Evolutionary conservation across 1,140 invertebrate genomes (phyloP).

Genomic region (Tetramorium simillimum): DNA sequence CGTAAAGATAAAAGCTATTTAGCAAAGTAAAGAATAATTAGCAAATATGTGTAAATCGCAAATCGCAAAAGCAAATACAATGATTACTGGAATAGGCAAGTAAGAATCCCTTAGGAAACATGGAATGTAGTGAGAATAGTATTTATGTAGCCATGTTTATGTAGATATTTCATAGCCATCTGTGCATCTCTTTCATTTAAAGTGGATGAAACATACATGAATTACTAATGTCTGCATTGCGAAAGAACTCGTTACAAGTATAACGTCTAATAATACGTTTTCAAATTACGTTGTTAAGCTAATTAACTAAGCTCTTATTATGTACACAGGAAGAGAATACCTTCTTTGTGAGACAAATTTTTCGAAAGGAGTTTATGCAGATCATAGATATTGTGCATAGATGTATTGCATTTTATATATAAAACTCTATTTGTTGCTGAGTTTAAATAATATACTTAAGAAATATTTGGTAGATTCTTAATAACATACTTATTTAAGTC

Average conservation of each 20-base stretch:
- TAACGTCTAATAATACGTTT: conserved; percentile 32
- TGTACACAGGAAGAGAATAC: not conserved
- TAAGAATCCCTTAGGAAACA: conserved; percentile 15
- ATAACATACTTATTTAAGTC: no score
- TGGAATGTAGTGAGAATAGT: conserved; percentile 43
- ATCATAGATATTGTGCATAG: not conserved
- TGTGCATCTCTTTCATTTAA: conserved; percentile 29
- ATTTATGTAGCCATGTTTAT: conserved; percentile 35
- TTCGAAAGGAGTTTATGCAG: not conserved
- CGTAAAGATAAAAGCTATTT: not conserved
- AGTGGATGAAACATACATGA: not conserved
- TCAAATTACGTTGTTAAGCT: conserved; percentile 37
- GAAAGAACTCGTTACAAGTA: conserved; percentile 34
- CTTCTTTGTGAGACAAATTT: conserved; percentile 14
- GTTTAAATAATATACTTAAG: not conserved
- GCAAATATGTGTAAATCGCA: not conserved
- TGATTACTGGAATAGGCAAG: not conserved
- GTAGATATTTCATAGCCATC: conserved; percentile 26
- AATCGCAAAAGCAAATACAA: not conserved
- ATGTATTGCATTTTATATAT: not conserved
- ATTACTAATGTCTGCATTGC: conserved; percentile 1
- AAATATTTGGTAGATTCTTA: not conserved
- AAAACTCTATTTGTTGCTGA: not conserved
- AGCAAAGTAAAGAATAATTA: not conserved
- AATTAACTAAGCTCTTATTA: conserved; percentile 40